Percentiles rank a stretch among this genome's conserved stretches.
Evolutionary conservation across 2,113 vertebrate genomes (phyloP).

Genomic region (Danio rerio): DNA sequence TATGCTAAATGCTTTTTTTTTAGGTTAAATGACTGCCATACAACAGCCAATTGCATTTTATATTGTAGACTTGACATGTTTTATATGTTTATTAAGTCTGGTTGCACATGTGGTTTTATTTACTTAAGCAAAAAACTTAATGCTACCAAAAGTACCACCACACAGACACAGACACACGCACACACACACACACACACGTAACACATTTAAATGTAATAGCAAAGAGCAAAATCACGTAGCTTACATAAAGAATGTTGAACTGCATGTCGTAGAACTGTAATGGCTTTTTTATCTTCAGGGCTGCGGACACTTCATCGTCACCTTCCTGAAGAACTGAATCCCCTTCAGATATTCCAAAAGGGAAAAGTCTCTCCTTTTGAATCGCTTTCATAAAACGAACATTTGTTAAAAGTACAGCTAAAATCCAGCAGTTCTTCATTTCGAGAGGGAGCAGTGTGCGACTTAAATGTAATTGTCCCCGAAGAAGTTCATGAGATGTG

Average conservation of each 20-base stretch:
- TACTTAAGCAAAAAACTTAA: not conserved
- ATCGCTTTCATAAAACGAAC: constrained; percentile 57
- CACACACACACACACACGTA: no score
- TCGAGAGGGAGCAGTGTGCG: not conserved
- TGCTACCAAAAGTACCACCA: not conserved
- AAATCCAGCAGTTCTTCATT: constrained; percentile 19
- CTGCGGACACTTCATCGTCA: constrained; percentile 77
- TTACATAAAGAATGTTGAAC: constrained; percentile 77
- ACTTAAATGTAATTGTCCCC: not conserved
- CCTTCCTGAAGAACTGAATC: constrained; percentile 72
- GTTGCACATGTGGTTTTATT: not conserved
- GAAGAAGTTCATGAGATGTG: constrained; percentile 8
- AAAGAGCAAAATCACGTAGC: constrained; percentile 50
- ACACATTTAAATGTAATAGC: not conserved
- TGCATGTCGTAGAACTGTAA: constrained; percentile 73
- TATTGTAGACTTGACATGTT: not conserved
- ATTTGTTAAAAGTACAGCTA: constrained; percentile 25
- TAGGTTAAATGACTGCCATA: no score
- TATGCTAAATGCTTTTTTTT: no score
- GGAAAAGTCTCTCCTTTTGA: constrained; percentile 66
- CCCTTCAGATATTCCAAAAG: constrained; percentile 65
- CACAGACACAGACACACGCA: not conserved
- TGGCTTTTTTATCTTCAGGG: constrained; percentile 63
- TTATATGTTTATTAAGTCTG: not conserved
- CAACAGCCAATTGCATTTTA: not conserved